Evolutionary conservation across 2,113 vertebrate genomes (phyloP).

Genomic region (Elaphurus davidianus): DNA sequence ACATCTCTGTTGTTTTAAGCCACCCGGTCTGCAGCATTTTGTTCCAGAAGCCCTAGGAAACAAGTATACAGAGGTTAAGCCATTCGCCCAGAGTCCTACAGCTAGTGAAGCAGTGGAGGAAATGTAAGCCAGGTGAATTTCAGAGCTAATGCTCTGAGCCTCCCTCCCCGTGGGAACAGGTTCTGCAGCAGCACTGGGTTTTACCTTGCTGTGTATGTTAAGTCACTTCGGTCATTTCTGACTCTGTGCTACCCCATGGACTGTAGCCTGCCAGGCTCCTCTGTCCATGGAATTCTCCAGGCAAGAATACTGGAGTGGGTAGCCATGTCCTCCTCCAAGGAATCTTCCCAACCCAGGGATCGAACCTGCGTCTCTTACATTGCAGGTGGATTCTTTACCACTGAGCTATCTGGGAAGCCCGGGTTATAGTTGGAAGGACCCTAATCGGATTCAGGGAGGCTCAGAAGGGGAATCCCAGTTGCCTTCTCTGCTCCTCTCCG

Average conservation of each 20-base stretch:
- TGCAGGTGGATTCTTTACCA: not conserved
- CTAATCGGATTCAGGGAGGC: not conserved
- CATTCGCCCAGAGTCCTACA: fast-evolving
- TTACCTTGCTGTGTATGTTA: not conserved
- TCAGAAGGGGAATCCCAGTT: fast-evolving
- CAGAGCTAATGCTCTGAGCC: not conserved
- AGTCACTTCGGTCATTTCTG: not conserved
- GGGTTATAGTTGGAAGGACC: not conserved
- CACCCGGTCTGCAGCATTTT: not conserved
- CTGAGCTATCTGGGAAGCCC: not conserved
- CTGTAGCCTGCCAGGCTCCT: not conserved
- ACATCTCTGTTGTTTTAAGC: not conserved
- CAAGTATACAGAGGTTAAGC: not conserved
- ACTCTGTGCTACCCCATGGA: not conserved
- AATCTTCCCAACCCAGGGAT: not conserved
- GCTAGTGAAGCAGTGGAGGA: not conserved
- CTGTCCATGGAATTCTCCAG: not conserved
- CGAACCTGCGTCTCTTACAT: not conserved
- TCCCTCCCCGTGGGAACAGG: fast-evolving
- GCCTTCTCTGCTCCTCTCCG: fast-evolving
- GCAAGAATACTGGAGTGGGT: not conserved
- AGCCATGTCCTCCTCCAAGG: not conserved
- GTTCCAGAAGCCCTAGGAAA: not conserved
- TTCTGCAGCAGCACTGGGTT: fast-evolving
- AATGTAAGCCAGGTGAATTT: fast-evolving